A percentile compares a stretch with the other conserved stretches of the same genome.
Conservation (phyloP, 2,113 vertebrate genomes). For the Perca flavescens region DNA sequence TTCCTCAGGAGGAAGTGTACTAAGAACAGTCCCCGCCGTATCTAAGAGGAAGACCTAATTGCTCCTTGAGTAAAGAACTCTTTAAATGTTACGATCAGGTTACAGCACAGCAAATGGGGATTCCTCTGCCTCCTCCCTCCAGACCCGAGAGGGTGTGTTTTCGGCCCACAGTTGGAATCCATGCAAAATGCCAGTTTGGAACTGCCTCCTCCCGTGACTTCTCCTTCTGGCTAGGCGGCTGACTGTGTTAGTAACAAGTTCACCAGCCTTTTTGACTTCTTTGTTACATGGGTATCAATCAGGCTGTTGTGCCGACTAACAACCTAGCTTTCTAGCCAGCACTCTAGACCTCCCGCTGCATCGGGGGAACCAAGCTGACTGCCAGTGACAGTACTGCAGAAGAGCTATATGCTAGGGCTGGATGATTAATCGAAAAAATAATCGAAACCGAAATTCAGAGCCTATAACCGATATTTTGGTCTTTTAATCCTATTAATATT, state of each 20-base stretch:
- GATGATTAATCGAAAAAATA: no score
- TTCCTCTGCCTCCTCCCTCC: background rate
- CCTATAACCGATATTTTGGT: no score
- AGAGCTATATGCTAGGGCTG: background rate
- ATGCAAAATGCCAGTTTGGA: background rate
- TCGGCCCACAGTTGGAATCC: background rate
- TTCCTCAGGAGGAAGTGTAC: background rate
- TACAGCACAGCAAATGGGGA: background rate
- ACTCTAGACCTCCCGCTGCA: background rate
- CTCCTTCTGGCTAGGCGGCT: constrained; percentile 5
- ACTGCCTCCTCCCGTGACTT: background rate
- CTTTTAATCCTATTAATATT: no score
- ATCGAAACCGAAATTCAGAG: no score
- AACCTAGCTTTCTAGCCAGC: constrained; percentile 1
- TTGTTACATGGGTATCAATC: background rate
- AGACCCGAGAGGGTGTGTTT: background rate
- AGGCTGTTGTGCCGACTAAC: constrained; percentile 26
- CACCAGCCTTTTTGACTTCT: background rate
- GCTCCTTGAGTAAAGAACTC: background rate
- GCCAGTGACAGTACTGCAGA: background rate
- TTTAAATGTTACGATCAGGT: background rate
- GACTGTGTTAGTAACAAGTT: background rate
- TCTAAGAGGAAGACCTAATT: background rate
- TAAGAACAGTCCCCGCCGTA: background rate
- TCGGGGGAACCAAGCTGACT: background rate